Percentiles rank a stretch among this genome's conserved stretches.
phyloP scores from a whole-genome alignment of 2,797 vertebrate genomes.

The Thamnophis elegans region DNA sequence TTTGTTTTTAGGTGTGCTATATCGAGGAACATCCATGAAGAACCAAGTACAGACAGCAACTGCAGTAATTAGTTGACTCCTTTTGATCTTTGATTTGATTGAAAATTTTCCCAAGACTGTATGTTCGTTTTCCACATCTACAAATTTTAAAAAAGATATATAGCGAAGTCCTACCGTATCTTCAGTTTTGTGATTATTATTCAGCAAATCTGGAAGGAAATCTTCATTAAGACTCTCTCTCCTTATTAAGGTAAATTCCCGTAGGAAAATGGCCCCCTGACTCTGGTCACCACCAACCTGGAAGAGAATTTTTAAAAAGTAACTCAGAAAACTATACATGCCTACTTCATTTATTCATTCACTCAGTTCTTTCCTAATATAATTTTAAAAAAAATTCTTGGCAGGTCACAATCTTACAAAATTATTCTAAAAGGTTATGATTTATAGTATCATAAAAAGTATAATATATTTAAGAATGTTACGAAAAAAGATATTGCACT shows the following conservation, averaged over 20 bases:
- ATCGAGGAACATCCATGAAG: not conserved
- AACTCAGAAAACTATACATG: slow-evolving; percentile 5
- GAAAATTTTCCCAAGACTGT: not conserved
- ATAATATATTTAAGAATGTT: not conserved
- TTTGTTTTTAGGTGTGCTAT: not conserved
- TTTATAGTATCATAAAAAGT: not conserved
- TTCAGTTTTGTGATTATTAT: slow-evolving; percentile 80
- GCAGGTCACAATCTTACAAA: not conserved
- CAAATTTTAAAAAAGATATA: not conserved
- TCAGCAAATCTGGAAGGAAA: slow-evolving; percentile 78
- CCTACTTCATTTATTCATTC: not conserved
- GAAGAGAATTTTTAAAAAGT: slow-evolving; percentile 47
- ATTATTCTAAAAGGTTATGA: not conserved
- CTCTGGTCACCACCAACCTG: slow-evolving; percentile 80
- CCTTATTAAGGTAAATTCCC: slow-evolving; percentile 90
- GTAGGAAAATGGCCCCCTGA: slow-evolving; percentile 88
- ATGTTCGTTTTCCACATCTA: not conserved
- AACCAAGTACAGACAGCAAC: not conserved
- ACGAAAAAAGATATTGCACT: not conserved
- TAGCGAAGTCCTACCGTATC: slow-evolving; percentile 76
- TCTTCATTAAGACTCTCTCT: slow-evolving; percentile 88
- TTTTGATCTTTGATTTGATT: not conserved
- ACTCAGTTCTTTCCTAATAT: not conserved
- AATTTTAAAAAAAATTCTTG: not conserved
- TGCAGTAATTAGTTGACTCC: not conserved